phyloP scores from a whole-genome alignment of 1,140 invertebrate species.

The Polyergus mexicanus region DNA sequence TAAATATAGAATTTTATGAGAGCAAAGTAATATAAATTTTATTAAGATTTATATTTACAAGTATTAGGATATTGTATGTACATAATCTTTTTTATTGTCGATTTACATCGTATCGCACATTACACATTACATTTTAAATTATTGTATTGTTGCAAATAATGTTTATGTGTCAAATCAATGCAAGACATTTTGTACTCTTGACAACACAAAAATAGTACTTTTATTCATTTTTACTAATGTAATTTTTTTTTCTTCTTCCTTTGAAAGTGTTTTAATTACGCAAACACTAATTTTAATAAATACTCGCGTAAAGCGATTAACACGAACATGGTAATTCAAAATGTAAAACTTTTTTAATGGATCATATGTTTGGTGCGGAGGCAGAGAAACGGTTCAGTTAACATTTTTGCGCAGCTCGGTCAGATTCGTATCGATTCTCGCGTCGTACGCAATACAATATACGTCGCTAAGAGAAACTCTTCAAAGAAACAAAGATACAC shows the following conservation, averaged over 20 bases:
- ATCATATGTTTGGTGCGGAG: neutral
- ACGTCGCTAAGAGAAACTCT: neutral
- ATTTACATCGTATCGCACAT: neutral
- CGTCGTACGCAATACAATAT: neutral
- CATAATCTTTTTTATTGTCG: neutral
- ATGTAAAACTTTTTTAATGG: neutral
- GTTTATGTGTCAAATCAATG: conserved; percentile 13
- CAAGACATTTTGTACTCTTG: neutral
- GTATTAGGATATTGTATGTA: neutral
- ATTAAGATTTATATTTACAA: conserved; percentile 20
- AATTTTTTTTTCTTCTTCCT: neutral
- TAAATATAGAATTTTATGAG: conserved; percentile 36
- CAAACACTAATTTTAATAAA: neutral
- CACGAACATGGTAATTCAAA: neutral
- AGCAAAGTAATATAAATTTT: conserved; percentile 30
- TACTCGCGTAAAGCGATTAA: neutral
- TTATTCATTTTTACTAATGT: neutral
- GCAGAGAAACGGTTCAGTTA: neutral
- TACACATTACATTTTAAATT: conserved; percentile 20
- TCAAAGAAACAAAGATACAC: neutral
- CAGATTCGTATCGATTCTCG: neutral
- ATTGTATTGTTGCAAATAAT: neutral
- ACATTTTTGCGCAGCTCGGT: neutral
- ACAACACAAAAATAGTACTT: neutral
- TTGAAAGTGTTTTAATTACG: neutral